These are phyloP conservation scores for Pomacea canaliculata DNA, from an alignment of 2,888 invertebrate species.

Conservation along the genomic window DNA sequence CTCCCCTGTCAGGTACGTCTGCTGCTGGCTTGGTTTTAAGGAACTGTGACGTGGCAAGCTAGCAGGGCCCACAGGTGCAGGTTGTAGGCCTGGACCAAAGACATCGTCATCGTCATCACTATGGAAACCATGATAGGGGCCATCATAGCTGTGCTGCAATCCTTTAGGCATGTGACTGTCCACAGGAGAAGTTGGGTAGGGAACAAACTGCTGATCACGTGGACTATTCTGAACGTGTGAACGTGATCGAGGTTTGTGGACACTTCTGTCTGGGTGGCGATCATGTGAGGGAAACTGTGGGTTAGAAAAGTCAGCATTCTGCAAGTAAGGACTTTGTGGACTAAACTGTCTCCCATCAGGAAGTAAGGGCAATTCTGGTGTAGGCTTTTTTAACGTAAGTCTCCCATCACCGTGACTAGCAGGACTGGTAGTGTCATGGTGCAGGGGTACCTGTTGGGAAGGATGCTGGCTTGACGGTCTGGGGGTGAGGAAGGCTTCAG, in stretches of 20 bases:
- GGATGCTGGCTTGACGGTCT: background rate
- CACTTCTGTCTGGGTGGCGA: background rate
- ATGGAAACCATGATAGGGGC: conserved; percentile 41
- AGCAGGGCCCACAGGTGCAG: conserved; percentile 2
- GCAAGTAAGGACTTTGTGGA: background rate
- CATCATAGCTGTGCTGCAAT: conserved; percentile 25
- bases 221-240: background rate
- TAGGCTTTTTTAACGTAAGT: background rate
- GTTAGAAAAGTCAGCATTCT: background rate
- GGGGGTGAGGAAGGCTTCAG: background rate
- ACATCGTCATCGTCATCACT: conserved; percentile 52
- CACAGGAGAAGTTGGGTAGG: background rate
- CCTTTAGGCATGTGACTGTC: background rate
- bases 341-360: background rate
- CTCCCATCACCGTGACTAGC: conserved; percentile 3
- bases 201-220: background rate
- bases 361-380: background rate
- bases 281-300: background rate
- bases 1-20: conserved; percentile 50
- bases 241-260: background rate
- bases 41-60: conserved; percentile 59
- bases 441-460: background rate
- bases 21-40: conserved; percentile 55
- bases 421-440: background rate
- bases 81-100: conserved; percentile 40